These are phyloP conservation scores for Tachina lurida DNA, from an alignment of 2,888 invertebrate species.

Conservation along the genomic window DNA sequence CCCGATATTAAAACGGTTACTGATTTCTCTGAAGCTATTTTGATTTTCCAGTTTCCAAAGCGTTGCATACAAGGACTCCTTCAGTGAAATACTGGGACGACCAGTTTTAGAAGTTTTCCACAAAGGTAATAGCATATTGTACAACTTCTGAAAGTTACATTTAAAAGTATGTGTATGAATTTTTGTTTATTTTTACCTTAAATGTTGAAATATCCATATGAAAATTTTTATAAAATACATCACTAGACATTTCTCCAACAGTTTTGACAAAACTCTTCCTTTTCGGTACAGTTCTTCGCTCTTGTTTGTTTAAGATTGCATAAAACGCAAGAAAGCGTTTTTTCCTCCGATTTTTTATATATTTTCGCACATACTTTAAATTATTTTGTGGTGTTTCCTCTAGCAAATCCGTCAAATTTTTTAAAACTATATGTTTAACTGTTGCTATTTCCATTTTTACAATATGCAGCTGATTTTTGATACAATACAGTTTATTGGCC, in stretches of 20 bases:
- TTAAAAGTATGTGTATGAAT: too few relatives aligned
- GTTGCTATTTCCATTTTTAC: background rate
- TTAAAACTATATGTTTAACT: background rate
- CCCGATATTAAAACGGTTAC: constrained; percentile 44
- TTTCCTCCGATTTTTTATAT: constrained; percentile 21
- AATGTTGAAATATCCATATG: constrained; percentile 20
- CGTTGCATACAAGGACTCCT: constrained; percentile 23
- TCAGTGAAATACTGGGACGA: constrained; percentile 20
- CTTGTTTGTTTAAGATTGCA: constrained; percentile 1
- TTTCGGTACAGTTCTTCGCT: constrained; percentile 25
- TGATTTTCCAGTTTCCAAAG: constrained; percentile 49
- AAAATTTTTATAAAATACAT: constrained; percentile 15
- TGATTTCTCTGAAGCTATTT: constrained; percentile 48
- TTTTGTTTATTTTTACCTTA: background rate
- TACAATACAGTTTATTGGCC: too few relatives aligned
- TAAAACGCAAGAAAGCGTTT: background rate
- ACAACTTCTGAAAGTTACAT: constrained; percentile 26
- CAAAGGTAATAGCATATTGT: constrained; percentile 38
- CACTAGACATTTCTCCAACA: constrained; percentile 37
- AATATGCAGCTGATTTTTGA: too few relatives aligned
- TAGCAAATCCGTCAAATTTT: background rate
- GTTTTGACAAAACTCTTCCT: constrained; percentile 37
- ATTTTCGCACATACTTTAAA: constrained; percentile 29
- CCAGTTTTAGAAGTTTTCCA: constrained; percentile 39
- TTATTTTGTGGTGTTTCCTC: constrained; percentile 16